Evolutionary conservation across 2,888 invertebrate genomes (phyloP), one percentile per base, ranked within the genome.

Genomic region (Xestia ashworthii): DNA sequence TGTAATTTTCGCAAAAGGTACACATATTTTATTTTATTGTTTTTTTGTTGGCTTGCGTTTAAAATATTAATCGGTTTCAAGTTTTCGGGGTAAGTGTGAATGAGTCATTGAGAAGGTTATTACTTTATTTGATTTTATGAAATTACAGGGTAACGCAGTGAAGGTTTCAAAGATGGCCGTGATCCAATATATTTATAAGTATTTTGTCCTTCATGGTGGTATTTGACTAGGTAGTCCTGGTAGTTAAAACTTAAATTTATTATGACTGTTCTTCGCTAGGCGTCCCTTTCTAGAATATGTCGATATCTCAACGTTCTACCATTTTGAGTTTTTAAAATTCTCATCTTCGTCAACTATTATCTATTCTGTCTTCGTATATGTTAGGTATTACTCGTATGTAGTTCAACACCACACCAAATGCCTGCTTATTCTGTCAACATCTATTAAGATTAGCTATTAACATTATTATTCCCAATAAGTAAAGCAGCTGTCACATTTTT

Each of bases 1-100:
- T 85, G 75, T 86, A 86, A 84, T 86, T 84, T 86, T 84, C 55
- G 66, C 41, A 64, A 82, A 75, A 78, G 70, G 72, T 75, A 78
- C 72, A 73, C 64, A 78, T 71, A 78, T 71, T 82, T 72, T 60
- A 66, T 74, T 74, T 76, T 55, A 41, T 55, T 25, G 32, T 48
- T 50, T 48, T 69, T 58, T 79, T 48, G n/a, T 74, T 68, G 58
- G 74, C 55, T 32, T 67, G 38, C 38, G 19, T 80, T 81, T 71
- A 55, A 53, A 78, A 44, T 73, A 67, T 62, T 80, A 68, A 74
- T 70, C 71, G 60, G 44, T 72, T 72, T 60, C 11, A 46, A 69
- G 64, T 60, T 83, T 66, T 65, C 6, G 32, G 25, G 44, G 53
- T 81, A 25, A 5, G 48, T 41, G 38, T 38, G 58, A 76, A 80